phyloP scores from a whole-genome alignment of 30 jellyfish, hydroid and myxozoan species.

The Cassiopea xamachana region DNA sequence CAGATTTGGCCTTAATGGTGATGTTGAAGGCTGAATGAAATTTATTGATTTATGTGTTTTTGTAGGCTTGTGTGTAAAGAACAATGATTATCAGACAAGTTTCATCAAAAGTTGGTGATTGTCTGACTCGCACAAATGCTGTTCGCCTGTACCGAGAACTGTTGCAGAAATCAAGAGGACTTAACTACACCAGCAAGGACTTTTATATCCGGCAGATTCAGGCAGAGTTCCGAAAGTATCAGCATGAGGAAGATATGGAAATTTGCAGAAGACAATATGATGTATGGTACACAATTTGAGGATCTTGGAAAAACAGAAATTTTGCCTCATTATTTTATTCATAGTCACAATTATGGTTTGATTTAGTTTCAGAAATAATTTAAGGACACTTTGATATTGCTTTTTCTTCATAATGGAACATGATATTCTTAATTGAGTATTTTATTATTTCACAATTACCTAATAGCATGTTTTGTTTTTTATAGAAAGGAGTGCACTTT shows the following conservation, averaged over 20 bases:
- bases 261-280: slow-evolving; percentile 26
- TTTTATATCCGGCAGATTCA: slow-evolving; percentile 23
- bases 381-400: too few species aligned
- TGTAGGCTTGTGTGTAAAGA: too few species aligned
- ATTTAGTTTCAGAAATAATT: too few species aligned
- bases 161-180: slow-evolving; percentile 18
- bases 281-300: neutral
- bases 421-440: neutral
- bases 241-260: slow-evolving; percentile 13
- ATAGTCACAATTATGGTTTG: too few species aligned
- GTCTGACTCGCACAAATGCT: slow-evolving; percentile 24
- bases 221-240: slow-evolving; percentile 45
- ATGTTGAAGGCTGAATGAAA: too few species aligned
- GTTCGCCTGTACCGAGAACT: slow-evolving; percentile 41
- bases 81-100: neutral
- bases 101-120: neutral
- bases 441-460: too few species aligned
- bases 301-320: neutral
- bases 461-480: neutral
- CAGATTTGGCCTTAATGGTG: too few species aligned
- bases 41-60: too few species aligned
- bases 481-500: slow-evolving; percentile 46
- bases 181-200: slow-evolving; percentile 47
- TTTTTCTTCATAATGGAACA: neutral
- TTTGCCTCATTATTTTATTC: neutral